Base-by-base conservation (phyloP, 2,113 vertebrate species). In the Cygnus buccinator region DNA sequence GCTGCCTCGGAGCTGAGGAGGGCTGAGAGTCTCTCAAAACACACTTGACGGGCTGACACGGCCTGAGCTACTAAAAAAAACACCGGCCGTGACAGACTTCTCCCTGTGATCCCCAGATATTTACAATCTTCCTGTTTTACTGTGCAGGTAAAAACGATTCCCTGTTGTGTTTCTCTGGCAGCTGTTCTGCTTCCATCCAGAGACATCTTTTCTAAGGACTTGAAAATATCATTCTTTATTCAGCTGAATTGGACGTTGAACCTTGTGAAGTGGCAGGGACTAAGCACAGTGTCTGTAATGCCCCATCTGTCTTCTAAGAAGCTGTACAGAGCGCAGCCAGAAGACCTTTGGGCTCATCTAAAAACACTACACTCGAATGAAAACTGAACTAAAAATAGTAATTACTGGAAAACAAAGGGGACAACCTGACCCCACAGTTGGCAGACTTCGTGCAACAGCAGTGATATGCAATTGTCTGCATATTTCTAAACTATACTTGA, bases 341-440 rank as follows among this genome's bases (percentile, higher is more conserved):
- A 63, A 77, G 82, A 88, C 76, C 88, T 90, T 93, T 88, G 90
- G 95, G 94, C 90, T 94, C 88, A 81, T 26, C 67, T 78, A 7
- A 83, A 86, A 90, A 75, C 4, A 3, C 77, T 55, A 37, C 41
- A 63, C 86, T 67, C 9, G 0, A 46, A 33, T 80, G 79, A 92
- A 96, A 92, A 63, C 54, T 82, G 83, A 57, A 89, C 86, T 95
- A 92, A 92, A 94, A 94, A 89, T 73, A 94, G 76, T 17, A 86
- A 92, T 92, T 92, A 81, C 85, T 84, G 93, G 95, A 87, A 96
- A 96, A 96, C 92, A 94, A 92, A 94, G 88, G 85, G 93, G 85
- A 94, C 85, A 92, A 93, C 92, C 90, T 94, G 88, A 91, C 72
- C 92, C 90, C 5, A 16, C 46, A 35, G 50, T 31, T 91, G 92